Evolutionary conservation across 1,140 invertebrate species (phyloP).

Genomic region (Bombus cullumanus): DNA sequence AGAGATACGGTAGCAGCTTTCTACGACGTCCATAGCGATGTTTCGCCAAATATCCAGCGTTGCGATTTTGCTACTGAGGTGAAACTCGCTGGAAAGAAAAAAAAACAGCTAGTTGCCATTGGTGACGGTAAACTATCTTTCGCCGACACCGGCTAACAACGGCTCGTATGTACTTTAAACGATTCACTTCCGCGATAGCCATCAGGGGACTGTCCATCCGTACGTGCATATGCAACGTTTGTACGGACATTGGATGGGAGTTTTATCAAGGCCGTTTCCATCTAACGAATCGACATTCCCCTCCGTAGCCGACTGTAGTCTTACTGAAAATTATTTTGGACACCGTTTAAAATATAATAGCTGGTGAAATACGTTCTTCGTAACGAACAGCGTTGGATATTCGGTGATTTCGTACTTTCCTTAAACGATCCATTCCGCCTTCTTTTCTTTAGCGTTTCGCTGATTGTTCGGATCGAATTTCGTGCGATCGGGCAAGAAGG

Average conservation of each 20-base stretch:
- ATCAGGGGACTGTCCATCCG: slow-evolving; percentile 43
- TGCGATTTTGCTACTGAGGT: background rate
- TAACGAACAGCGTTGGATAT: background rate
- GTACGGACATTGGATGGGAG: slow-evolving; percentile 53
- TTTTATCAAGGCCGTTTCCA: slow-evolving; percentile 60
- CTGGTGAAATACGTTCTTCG: too few species aligned
- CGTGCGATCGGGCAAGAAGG: too few species aligned
- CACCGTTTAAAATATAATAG: background rate
- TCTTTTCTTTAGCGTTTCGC: too few species aligned
- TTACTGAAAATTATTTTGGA: slow-evolving; percentile 35
- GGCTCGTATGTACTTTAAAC: slow-evolving; percentile 63
- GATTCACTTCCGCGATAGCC: slow-evolving; percentile 68
- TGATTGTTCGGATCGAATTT: too few species aligned
- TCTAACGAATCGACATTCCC: slow-evolving; percentile 45
- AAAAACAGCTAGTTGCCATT: background rate
- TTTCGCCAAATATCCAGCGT: background rate
- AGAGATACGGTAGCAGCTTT: too few species aligned
- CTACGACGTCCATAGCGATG: background rate
- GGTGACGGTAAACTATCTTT: slow-evolving; percentile 16
- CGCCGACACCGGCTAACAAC: slow-evolving; percentile 25
- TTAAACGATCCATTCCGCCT: too few species aligned
- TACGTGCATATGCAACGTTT: slow-evolving; percentile 32
- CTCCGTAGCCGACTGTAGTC: background rate
- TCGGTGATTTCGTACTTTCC: background rate
- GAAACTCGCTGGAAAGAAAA: background rate